These are phyloP conservation scores for Callyntrura sp. DNA, from an alignment of 2,888 invertebrate genomes.

Conservation along the genomic window DNA sequence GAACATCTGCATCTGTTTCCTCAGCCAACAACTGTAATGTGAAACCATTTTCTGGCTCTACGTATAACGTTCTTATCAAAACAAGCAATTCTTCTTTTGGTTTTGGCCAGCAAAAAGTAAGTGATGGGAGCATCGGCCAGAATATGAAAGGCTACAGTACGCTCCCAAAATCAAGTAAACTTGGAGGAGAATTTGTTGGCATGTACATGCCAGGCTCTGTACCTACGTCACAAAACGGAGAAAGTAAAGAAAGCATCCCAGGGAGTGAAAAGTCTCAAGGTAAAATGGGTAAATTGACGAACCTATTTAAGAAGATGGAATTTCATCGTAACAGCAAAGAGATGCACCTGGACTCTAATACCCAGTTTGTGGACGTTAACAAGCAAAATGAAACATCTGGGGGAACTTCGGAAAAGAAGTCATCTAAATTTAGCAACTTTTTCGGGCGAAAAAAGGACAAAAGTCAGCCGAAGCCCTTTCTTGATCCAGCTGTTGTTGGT, in stretches of 20 bases:
- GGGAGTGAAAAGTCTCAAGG: slow-evolving; percentile 70
- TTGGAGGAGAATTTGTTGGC: slow-evolving; percentile 67
- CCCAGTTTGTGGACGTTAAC: background rate
- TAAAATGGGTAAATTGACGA: slow-evolving; percentile 77
- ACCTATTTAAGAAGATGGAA: slow-evolving; percentile 80
- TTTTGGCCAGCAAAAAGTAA: slow-evolving; percentile 74
- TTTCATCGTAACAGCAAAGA: slow-evolving; percentile 77
- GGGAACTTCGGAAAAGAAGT: slow-evolving; percentile 51
- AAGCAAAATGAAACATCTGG: slow-evolving; percentile 26
- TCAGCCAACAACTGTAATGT: slow-evolving; percentile 28
- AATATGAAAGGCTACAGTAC: slow-evolving; percentile 80
- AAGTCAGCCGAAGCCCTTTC: slow-evolving; percentile 76
- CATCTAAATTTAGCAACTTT: slow-evolving; percentile 75
- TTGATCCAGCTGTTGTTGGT: slow-evolving; percentile 65
- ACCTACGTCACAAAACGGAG: slow-evolving; percentile 61
- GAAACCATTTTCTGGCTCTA: slow-evolving; percentile 74
- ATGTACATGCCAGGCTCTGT: slow-evolving; percentile 72
- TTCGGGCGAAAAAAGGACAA: slow-evolving; percentile 78
- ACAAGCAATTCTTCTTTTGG: slow-evolving; percentile 79
- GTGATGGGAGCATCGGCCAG: slow-evolving; percentile 55
- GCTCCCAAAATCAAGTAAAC: slow-evolving; percentile 80
- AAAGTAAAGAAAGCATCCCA: slow-evolving; percentile 77
- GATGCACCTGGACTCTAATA: background rate
- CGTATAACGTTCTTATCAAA: slow-evolving; percentile 76
- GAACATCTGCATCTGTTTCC: slow-evolving; percentile 75